Conservation (phyloP, 2,797 vertebrate species). For the Carapus acus region DNA sequence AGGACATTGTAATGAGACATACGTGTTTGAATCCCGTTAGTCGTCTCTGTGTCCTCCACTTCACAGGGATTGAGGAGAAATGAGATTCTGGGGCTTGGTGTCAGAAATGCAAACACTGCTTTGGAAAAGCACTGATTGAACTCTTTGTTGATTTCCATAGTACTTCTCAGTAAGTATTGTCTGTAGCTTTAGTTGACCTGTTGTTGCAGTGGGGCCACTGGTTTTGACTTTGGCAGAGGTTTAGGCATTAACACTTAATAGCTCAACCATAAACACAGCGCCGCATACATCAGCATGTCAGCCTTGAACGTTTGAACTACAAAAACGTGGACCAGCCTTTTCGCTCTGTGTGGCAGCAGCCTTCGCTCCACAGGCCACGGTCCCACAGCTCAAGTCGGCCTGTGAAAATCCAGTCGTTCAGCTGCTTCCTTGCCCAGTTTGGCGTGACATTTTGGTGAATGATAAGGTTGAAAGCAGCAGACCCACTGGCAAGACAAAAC, state of each 20-base stretch:
- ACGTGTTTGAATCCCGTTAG: slow-evolving; percentile 28
- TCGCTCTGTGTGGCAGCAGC: slow-evolving; percentile 30
- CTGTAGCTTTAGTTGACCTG: too few relatives aligned
- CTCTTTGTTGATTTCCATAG: too few relatives aligned
- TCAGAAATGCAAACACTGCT: slow-evolving; percentile 10
- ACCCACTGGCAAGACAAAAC: neutral
- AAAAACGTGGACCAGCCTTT: slow-evolving; percentile 33
- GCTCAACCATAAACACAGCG: neutral
- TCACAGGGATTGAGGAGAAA: slow-evolving; percentile 31
- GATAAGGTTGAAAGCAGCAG: slow-evolving; percentile 14
- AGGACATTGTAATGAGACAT: slow-evolving; percentile 44
- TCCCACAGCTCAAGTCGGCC: neutral
- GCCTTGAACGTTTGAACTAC: slow-evolving; percentile 14
- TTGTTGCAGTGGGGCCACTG: neutral
- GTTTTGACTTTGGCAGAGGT: neutral
- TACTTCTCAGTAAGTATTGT: too few relatives aligned
- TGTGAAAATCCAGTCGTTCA: neutral
- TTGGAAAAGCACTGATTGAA: too few relatives aligned
- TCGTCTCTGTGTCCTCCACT: slow-evolving; percentile 26
- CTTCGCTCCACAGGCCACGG: slow-evolving; percentile 21
- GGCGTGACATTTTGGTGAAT: slow-evolving; percentile 2
- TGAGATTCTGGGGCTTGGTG: slow-evolving; percentile 25
- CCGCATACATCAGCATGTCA: slow-evolving; percentile 6
- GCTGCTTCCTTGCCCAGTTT: slow-evolving; percentile 3
- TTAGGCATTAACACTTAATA: neutral